Evolutionary conservation across 2,888 invertebrate species (phyloP), one percentile per base, ranked within the genome.

Genomic region (Coremacera marginata): DNA sequence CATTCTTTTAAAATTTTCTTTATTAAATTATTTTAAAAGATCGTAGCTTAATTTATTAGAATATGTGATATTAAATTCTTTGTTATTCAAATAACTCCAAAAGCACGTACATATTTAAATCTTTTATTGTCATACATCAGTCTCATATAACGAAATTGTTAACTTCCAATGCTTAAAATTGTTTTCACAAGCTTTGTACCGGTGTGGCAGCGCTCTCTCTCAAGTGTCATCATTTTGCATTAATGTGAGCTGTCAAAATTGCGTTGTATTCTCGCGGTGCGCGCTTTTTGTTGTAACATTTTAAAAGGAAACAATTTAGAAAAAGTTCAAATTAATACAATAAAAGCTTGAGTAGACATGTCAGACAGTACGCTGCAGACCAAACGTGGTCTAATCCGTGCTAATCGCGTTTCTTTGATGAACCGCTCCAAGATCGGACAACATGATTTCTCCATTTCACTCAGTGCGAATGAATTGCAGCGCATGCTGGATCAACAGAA

Each of bases 391-490:
- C 70, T 78, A 14, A 80, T 81, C 8, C 71, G 85, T 31, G 31
- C 82, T 5, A 80, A 83, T 75, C 75, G 78, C 73, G 67, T 19
- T 55, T 51, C 68, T 19, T 9, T 60, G 11, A 3, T 31, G 25
- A 63, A 19, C 25, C 44, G 52, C 7, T 57, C 52, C 5, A 37
- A 8, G 16, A 57, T 14, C 7, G 78, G 60, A 44, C 71, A 73
- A 31, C 52, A 79, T 3, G 83, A 84, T 77, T 63, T 83, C 5
- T 87, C 87, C 3, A 80, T 87, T 11, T 83, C 87, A 0, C 65
- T 88, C 68, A 79, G 84, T 57, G 85, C 86, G 1, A 80, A 81
- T 9, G 88, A 88, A 77, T 75, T 86, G 27, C 81, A 85, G 71
- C 81, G 83, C 5, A 77, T 85, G 65, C 57, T 85, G 16, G 84